A percentile compares a stretch with the other conserved stretches of the same genome.
Conservation (phyloP, 35 echinoderm and acorn worm species). For the Lytechinus variegatus region DNA sequence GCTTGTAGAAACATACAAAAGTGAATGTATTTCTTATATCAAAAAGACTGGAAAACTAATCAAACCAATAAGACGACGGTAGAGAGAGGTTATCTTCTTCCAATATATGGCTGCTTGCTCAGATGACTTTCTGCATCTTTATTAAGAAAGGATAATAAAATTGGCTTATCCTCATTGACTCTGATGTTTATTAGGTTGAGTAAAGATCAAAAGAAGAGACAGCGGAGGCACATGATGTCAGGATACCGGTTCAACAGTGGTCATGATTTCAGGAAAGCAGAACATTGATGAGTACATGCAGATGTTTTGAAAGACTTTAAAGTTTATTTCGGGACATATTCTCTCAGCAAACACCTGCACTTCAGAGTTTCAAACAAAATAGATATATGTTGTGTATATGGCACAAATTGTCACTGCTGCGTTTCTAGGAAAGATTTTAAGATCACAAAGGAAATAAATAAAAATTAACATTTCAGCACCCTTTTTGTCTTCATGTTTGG, state of each 20-base stretch:
- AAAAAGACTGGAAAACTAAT: background rate
- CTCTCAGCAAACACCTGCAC: background rate
- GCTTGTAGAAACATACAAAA: background rate
- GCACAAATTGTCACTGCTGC: background rate
- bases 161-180: background rate
- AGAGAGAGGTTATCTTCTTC: background rate
- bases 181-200: background rate
- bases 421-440: background rate
- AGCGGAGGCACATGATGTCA: background rate
- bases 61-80: background rate
- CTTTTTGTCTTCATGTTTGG: too few relatives aligned
- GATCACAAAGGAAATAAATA: background rate
- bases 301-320: background rate
- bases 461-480: too few relatives aligned
- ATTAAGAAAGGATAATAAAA: slow-evolving; percentile 4
- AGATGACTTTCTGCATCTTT: background rate
- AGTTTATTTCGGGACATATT: background rate
- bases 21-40: background rate
- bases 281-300: background rate
- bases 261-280: background rate
- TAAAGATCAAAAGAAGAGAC: background rate
- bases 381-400: background rate
- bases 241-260: background rate
- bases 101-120: background rate
- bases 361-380: background rate